Evolutionary conservation across 1,140 invertebrate genomes (phyloP), one percentile per base, ranked within the genome.

Genomic region (Drosophila repletoides): DNA sequence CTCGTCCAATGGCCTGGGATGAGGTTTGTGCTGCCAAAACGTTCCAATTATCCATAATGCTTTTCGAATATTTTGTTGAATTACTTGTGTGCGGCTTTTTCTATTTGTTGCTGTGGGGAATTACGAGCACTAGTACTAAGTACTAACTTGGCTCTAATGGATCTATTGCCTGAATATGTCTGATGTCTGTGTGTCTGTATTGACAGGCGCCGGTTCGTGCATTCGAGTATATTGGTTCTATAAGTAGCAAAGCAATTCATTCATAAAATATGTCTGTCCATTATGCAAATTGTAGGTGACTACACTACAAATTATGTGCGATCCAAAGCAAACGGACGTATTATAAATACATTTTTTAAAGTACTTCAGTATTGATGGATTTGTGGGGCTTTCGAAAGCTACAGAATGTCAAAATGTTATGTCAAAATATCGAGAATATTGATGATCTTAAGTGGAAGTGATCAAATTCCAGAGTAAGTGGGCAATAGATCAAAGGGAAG

Each of bases 1-100:
- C 84, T 21, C 81, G 76, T 51, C 74, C 84, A 66, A 89, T 87
- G 10, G 84, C 88, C 55, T 81, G 73, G 29, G 84, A 84, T 31
- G 86, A 75, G 46, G 88, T 89, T 66, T 89, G 88, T 14, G 76
- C 88, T 76, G 88, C 84, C 72, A 89, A 87, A 87, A 89, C 88
- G 77, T 89, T 89, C 88, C 88, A 89, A 83, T 87, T 89, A 86
- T 89, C 88, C 88, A 89, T 89, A 49, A 58, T 60, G 38, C 6
- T 31, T 52, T 43, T 28, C 51, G n/a, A 64, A 21, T 61, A 24
- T 9, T 17, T 43, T n/a, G n/a, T n/a, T n/a, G 31, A 60, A 34
- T 21, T 21, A 48, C 52, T 48, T 31, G 22, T 14, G 26, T 49
- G 63, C 26, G 29, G 4, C 24, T 40, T 59, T 28, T 28, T 36